Evolutionary conservation across 2,113 vertebrate genomes (phyloP), one percentile per base, ranked within the genome.

Genomic region (Sylvietta virens): DNA sequence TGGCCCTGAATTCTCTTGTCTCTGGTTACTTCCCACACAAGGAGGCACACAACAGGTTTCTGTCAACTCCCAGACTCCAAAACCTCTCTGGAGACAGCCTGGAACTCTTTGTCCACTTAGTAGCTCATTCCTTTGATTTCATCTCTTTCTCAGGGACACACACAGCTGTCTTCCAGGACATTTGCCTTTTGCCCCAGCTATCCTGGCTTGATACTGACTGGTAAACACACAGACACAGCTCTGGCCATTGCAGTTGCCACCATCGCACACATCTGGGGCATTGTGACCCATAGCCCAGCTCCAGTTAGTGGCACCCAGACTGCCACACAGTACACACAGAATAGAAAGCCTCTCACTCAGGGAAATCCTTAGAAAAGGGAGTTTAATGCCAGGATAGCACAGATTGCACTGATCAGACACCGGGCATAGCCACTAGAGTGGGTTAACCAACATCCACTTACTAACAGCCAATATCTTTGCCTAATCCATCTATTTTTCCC

Each of bases 11-110:
- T 66, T 31, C 5, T 48, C 21, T 58, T 60, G 9, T 45, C 15
- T 57, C 42, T 24, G 33, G 15, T 44, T 56, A 1, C 6, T 48
- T 44, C 45, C 62, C 14, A 26, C 30, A 45, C 51, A 40, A 26
- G 26, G 23, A 57, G 10, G 6, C 50, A 24, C 30, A 30, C 2
- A 21, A 21, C 15, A 22, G 8, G 8, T 65, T 35, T 60, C 21
- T 11, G 4, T 37, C 40, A 33, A 50, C 1, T 0, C 2, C 20
- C 9, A 26, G 24, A 26, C 15, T 54, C 9, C 28, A 58, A 10
- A 24, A 15, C 21, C 15, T 12, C 18, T 35, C 35, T 45, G 35
- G 14, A 74, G 12, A 42, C 4, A 39, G 9, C 9, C 20, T 65
- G 15, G 13, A 45, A 11, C 1, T 76, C 35, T 60, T 28, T 65